Conservation (phyloP, 1,140 invertebrate species). For the Marisa cornuarietis region DNA sequence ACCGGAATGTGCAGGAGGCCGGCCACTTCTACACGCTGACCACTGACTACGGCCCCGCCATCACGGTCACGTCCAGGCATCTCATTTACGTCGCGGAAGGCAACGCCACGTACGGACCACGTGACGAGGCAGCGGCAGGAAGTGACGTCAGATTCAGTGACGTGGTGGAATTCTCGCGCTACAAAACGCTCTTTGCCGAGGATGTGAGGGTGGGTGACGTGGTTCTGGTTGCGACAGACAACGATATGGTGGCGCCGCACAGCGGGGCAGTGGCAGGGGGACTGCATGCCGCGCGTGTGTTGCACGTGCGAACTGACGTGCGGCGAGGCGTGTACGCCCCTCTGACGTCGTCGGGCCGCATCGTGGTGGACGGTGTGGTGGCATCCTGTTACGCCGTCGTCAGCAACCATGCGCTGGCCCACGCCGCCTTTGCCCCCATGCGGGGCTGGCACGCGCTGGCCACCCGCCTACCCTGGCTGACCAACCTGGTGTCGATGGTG, state of each 20-base stretch:
- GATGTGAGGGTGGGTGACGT: constrained; percentile 63
- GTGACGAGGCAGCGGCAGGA: not conserved
- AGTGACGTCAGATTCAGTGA: constrained; percentile 14
- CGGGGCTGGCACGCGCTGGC: constrained; percentile 68
- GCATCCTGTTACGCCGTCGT: constrained; percentile 95
- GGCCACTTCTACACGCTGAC: constrained; percentile 78
- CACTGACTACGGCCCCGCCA: constrained; percentile 74
- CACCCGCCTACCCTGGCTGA: constrained; percentile 33
- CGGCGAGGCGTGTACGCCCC: constrained; percentile 87
- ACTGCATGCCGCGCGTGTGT: constrained; percentile 72
- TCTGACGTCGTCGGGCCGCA: constrained; percentile 84
- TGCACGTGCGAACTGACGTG: constrained; percentile 70
- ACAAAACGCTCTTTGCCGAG: constrained; percentile 55
- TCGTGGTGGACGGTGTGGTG: constrained; percentile 89
- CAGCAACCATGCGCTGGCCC: constrained; percentile 84
- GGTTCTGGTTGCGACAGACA: constrained; percentile 41
- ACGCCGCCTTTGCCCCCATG: constrained; percentile 83
- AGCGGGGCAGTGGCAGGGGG: not conserved
- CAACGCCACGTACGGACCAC: not conserved
- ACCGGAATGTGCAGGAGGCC: constrained; percentile 76
- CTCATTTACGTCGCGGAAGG: constrained; percentile 70
- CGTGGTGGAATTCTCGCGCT: constrained; percentile 9
- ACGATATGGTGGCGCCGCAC: not conserved
- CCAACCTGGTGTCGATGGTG: not conserved
- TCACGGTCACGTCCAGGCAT: constrained; percentile 88